phyloP scores from a whole-genome alignment of 2,888 invertebrate species.

The Brenthis hecate region DNA sequence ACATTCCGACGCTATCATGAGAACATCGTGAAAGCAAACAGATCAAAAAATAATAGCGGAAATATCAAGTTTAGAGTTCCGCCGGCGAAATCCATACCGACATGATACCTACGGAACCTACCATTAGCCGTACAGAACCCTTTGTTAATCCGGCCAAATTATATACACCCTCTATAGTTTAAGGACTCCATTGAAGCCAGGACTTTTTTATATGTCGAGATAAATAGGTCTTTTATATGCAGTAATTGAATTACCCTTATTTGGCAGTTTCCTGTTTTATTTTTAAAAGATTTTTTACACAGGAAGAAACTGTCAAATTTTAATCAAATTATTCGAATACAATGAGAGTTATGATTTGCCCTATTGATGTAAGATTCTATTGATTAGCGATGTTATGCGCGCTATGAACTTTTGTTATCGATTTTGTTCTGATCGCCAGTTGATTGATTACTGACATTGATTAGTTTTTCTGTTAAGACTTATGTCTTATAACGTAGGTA shows the following conservation, averaged over 20 bases:
- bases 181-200: constrained; percentile 29
- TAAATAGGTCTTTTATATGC: constrained; percentile 47
- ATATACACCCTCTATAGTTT: constrained; percentile 41
- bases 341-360: constrained; percentile 64
- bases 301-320: constrained; percentile 75
- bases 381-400: constrained; percentile 37
- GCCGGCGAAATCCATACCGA: constrained; percentile 65
- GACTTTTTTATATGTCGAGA: constrained; percentile 43
- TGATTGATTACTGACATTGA: background rate
- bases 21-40: constrained; percentile 34
- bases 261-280: constrained; percentile 65
- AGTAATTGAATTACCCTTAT: constrained; percentile 68
- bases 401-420: constrained; percentile 14
- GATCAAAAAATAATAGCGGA: constrained; percentile 51
- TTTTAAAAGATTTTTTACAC: constrained; percentile 48
- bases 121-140: constrained; percentile 51
- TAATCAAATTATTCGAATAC: constrained; percentile 73
- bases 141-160: constrained; percentile 45
- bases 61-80: constrained; percentile 70
- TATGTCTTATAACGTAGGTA: too few species aligned
- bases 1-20: constrained; percentile 25
- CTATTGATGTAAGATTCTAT: constrained; percentile 45
- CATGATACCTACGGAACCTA: constrained; percentile 66
- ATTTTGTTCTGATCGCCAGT: background rate
- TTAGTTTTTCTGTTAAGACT: too few species aligned